Evolutionary conservation across 1,140 invertebrate species (phyloP).

Genomic region (Chionoecetes opilio): DNA sequence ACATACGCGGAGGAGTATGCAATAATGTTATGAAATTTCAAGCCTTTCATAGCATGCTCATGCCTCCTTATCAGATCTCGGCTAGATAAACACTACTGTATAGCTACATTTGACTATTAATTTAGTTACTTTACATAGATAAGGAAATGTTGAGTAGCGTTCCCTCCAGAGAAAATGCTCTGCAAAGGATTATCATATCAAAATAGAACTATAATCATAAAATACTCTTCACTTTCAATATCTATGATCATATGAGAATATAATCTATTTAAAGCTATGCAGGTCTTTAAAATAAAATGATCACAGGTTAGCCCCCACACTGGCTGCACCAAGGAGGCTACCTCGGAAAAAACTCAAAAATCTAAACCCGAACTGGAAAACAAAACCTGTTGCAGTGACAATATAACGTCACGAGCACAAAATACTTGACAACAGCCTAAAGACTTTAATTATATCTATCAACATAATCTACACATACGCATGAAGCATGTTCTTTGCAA

Average conservation of each 20-base stretch:
- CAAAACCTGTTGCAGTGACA: neutral
- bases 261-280: conserved; percentile 13
- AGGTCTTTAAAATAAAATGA: neutral
- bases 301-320: neutral
- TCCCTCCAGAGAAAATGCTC: neutral
- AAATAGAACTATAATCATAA: conserved; percentile 31
- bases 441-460: neutral
- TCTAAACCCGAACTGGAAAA: neutral
- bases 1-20: neutral
- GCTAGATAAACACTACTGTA: neutral
- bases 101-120: neutral
- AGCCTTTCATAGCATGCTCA: neutral
- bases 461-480: neutral
- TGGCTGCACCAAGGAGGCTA: neutral
- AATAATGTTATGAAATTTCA: neutral
- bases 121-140: neutral
- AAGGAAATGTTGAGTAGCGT: neutral
- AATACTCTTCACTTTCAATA: conserved; percentile 22
- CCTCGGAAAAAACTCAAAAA: neutral
- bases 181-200: neutral
- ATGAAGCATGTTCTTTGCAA: neutral
- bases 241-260: neutral
- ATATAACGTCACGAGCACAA: neutral
- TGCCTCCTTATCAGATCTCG: neutral
- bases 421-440: neutral